phyloP scores from a whole-genome alignment of 2,888 invertebrate genomes.

The Lordiphosa fenestrarum region DNA sequence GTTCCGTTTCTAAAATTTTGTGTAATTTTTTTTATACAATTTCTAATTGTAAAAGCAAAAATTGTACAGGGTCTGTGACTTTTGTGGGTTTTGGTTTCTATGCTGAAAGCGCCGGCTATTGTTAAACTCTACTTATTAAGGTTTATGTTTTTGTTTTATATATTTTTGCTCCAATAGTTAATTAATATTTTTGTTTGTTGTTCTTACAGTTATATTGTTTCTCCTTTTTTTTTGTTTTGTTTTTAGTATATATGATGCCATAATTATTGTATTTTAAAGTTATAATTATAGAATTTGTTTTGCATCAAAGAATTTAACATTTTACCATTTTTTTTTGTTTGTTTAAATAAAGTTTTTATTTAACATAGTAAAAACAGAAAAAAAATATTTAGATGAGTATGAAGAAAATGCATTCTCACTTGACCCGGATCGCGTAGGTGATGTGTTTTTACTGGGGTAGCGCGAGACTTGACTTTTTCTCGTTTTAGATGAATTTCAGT shows the following conservation, averaged over 20 bases:
- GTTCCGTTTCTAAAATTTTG: conserved; percentile 55
- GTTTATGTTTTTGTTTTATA: conserved; percentile 23
- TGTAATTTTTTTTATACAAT: conserved; percentile 60
- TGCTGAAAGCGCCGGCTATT: conserved; percentile 29
- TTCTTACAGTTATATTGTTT: conserved; percentile 49
- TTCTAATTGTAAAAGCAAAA: conserved; percentile 66
- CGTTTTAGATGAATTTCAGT: conserved; percentile 24
- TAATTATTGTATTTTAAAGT: conserved; percentile 52
- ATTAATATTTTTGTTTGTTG: conserved; percentile 34
- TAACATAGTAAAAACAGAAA: conserved; percentile 64
- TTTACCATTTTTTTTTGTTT: conserved; percentile 26
- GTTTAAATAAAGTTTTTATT: conserved; percentile 37
- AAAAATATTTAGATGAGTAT: conserved; percentile 39
- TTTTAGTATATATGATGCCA: conserved; percentile 61
- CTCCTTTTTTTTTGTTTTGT: conserved; percentile 18
- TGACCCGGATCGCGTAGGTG: conserved; percentile 15
- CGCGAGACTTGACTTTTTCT: conserved; percentile 27
- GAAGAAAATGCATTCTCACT: conserved; percentile 41
- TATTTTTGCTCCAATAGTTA: conserved; percentile 61
- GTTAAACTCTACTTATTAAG: conserved; percentile 57
- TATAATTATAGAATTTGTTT: conserved; percentile 40
- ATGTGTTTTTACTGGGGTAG: conserved; percentile 31
- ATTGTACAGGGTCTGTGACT: conserved; percentile 51
- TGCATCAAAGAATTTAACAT: conserved; percentile 60
- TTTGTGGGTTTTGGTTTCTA: conserved; percentile 15